phyloP scores from a whole-genome alignment of 2,113 vertebrate species.

The Nicator chloris region DNA sequence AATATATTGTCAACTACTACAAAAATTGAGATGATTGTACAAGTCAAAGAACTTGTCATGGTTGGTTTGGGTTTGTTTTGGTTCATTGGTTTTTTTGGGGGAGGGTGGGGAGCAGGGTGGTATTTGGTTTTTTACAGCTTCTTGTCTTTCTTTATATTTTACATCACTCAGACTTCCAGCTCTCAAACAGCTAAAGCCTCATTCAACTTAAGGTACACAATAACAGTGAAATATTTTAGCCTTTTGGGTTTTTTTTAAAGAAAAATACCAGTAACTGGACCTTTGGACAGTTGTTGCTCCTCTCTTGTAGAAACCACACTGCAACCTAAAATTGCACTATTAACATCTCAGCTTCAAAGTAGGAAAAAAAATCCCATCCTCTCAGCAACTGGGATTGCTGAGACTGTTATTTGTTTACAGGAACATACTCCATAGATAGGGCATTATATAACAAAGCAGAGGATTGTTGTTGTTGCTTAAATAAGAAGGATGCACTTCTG shows the following conservation, averaged over 20 bases:
- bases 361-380: background rate
- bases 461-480: background rate
- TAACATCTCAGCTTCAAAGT: background rate
- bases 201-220: background rate
- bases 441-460: background rate
- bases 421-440: background rate
- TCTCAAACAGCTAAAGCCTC: background rate
- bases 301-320: background rate
- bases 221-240: background rate
- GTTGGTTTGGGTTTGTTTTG: background rate
- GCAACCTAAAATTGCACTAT: background rate
- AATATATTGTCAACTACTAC: background rate
- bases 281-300: background rate
- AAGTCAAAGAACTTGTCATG: background rate
- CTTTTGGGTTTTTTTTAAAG: background rate
- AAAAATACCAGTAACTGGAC: background rate
- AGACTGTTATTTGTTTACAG: background rate
- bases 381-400: background rate
- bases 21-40: background rate
- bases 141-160: background rate
- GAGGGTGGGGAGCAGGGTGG: rapidly evolving
- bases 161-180: background rate
- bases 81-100: rapidly evolving
- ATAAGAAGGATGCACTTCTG: background rate
- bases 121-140: background rate